Conservation (phyloP, 2,797 vertebrate genomes). For the Diglossa cyanea region DNA sequence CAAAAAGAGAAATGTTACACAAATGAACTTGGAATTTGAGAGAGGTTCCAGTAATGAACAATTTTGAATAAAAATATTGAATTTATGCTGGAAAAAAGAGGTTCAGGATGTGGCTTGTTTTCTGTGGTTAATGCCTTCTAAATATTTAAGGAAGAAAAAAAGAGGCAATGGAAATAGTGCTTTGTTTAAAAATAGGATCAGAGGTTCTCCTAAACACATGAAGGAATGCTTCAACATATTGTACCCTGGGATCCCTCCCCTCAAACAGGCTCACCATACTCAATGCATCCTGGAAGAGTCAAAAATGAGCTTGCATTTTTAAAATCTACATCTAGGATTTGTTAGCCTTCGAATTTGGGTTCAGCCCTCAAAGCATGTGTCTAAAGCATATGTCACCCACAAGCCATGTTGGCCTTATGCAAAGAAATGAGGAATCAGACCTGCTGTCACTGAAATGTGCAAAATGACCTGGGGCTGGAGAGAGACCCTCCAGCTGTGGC, state of each 20-base stretch:
- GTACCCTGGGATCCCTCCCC: background rate
- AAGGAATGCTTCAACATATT: background rate
- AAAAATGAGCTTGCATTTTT: background rate
- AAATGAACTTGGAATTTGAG: background rate
- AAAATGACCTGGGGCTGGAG: background rate
- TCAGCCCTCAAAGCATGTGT: background rate
- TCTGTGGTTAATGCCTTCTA: conserved; percentile 3
- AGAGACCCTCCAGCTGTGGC: background rate
- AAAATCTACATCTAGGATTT: background rate
- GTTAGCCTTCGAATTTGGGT: background rate
- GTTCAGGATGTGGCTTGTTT: background rate
- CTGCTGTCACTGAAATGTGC: background rate
- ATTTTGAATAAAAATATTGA: background rate
- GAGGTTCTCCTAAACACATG: background rate
- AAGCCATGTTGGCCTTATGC: background rate
- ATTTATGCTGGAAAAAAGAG: background rate
- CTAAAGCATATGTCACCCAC: background rate
- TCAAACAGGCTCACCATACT: background rate
- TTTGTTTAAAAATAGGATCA: conserved; percentile 15
- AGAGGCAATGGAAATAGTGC: background rate
- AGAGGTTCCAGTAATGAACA: background rate
- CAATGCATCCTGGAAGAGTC: background rate
- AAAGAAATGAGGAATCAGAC: background rate
- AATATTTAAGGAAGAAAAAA: background rate
- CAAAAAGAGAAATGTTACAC: background rate